Base-by-base conservation (phyloP, 2,888 invertebrate species). In the Ornithoptera priamus region DNA sequence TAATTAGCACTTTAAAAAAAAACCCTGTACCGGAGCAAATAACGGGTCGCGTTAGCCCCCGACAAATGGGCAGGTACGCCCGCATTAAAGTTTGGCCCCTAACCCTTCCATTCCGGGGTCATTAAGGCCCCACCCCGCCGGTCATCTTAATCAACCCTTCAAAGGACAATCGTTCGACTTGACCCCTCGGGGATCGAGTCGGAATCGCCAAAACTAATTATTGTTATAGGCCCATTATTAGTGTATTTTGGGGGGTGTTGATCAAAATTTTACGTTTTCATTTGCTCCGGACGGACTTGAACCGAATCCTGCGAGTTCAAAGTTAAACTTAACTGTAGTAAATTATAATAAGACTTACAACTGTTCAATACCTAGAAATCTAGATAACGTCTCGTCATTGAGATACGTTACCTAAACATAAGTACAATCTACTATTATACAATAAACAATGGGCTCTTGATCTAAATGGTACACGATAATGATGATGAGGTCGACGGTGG, bases 121-220 rank as follows among this genome's bases (percentile, higher is more conserved):
- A 85, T 86, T 87, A 84, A 75, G 80, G 79, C 77, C 75, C 79
- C 76, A 78, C 80, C 82, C 83, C 81, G 78, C 81, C 81, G 90
- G 89, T 86, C 90, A 89, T 92, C 91, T 92, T 90, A 90, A 90
- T 90, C 90, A 89, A 88, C 89, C 91, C 89, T 86, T 88, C 88
- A 87, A 88, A 89, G 90, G 89, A 88, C 91, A 87, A 90, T 89
- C 89, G 89, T 82, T 81, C 81, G 80, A 81, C 85, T 88, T 87
- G 87, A 89, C 89, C 89, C 88, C 80, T 65, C 57, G 75, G 84
- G 86, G 82, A 80, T 79, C 70, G 61, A 78, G 75, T 72, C 81
- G 77, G 79, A 82, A 84, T 84, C 80, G 80, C 80, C 83, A 78
- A 88, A 70, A 87, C 88, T 90, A 89, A 90, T 90, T 89, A 90